Evolutionary conservation across 2,888 invertebrate genomes (phyloP).

Genomic region (Eucera pruinosa): DNA sequence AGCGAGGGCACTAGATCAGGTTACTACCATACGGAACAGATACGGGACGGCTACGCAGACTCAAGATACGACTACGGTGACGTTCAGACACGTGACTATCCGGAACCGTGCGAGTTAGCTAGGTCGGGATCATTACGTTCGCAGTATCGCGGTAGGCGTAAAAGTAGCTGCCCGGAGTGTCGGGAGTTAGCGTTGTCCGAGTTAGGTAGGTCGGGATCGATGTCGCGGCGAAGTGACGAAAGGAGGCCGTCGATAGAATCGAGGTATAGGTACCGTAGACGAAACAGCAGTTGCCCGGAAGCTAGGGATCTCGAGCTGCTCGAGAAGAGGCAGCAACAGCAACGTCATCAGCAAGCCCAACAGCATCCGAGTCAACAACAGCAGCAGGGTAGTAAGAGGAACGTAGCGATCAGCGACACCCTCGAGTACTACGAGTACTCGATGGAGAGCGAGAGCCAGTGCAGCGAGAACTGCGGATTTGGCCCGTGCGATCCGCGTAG

Average conservation of each 20-base stretch:
- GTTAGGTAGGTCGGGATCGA: conserved; percentile 68
- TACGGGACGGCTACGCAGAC: conserved; percentile 57
- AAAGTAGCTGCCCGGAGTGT: conserved; percentile 78
- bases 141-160: conserved; percentile 69
- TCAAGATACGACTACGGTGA: conserved; percentile 62
- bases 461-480: conserved; percentile 85
- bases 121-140: conserved; percentile 66
- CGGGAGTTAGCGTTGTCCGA: conserved; percentile 68
- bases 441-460: conserved; percentile 84
- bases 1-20: conserved; percentile 44
- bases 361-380: conserved; percentile 74
- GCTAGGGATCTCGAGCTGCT: conserved; percentile 74
- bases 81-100: conserved; percentile 52
- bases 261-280: conserved; percentile 71
- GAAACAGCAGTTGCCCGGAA: conserved; percentile 82
- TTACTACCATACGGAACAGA: conserved; percentile 48
- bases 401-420: conserved; percentile 84
- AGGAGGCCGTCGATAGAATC: conserved; percentile 64
- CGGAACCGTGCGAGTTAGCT: conserved; percentile 56
- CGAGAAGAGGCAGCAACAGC: conserved; percentile 80
- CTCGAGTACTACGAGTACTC: conserved; percentile 84
- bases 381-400: conserved; percentile 82
- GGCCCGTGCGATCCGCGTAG: conserved; percentile 84
- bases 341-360: conserved; percentile 69
- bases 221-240: conserved; percentile 58